These are phyloP conservation scores for Alethe diademata DNA, from an alignment of 2,113 vertebrate species.

Conservation along the genomic window DNA sequence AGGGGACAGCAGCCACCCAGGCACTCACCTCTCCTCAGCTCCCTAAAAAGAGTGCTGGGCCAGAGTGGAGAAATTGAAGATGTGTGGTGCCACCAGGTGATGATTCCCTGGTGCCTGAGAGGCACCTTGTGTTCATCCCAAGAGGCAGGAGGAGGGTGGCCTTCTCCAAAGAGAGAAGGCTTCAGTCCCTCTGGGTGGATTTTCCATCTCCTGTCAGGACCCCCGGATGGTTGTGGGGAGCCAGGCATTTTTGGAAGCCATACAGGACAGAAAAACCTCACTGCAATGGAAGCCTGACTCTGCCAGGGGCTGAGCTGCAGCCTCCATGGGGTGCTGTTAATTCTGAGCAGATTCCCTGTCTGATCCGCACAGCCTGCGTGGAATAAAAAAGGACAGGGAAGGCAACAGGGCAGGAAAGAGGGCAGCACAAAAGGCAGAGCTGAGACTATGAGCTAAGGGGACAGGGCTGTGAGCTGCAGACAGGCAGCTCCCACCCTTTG, in stretches of 20 bases:
- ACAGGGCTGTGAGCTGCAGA: background rate
- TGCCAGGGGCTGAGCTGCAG: background rate
- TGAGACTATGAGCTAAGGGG: background rate
- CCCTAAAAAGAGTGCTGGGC: background rate
- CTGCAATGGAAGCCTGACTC: background rate
- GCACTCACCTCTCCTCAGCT: fast-evolving
- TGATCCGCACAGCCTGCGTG: background rate
- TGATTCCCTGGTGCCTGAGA: background rate
- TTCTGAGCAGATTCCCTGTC: background rate
- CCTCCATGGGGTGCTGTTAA: background rate
- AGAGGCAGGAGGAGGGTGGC: background rate
- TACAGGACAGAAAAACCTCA: background rate
- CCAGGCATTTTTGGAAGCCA: background rate
- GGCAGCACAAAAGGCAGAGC: background rate
- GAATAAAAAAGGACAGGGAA: conserved; percentile 16
- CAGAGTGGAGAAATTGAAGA: background rate
- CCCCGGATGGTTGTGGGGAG: background rate
- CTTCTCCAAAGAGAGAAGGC: background rate
- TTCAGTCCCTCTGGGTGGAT: background rate
- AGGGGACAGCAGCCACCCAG: background rate
- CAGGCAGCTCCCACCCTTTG: background rate
- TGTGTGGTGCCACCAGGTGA: background rate
- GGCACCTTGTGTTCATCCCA: fast-evolving
- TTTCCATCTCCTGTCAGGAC: background rate
- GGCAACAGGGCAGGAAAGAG: background rate